These are phyloP conservation scores for Stenodera caucasica DNA, from an alignment of 2,888 invertebrate species.

Conservation along the genomic window DNA sequence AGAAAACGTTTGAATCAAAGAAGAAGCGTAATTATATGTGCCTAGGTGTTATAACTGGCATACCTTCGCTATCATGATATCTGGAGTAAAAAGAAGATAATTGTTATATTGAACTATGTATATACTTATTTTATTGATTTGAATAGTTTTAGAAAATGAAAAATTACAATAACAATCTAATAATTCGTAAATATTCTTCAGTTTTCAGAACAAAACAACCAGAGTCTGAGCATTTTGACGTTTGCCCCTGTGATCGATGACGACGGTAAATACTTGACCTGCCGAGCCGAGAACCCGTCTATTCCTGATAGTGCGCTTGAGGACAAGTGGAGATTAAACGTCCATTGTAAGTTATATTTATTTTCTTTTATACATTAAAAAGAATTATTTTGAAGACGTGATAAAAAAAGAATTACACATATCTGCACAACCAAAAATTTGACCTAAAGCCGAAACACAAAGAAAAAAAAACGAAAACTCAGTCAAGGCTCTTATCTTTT, in stretches of 20 bases:
- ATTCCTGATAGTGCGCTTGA: conserved; percentile 81
- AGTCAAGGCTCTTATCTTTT: conserved; percentile 7
- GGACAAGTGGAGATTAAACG: conserved; percentile 84
- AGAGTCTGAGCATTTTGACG: conserved; percentile 79
- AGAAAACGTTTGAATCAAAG: neutral
- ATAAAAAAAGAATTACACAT: conserved; percentile 1
- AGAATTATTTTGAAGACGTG: conserved; percentile 15
- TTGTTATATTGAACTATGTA: no score
- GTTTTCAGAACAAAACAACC: conserved; percentile 81
- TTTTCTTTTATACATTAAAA: conserved; percentile 9
- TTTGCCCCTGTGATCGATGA: conserved; percentile 83
- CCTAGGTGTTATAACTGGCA: neutral
- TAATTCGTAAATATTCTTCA: conserved; percentile 52
- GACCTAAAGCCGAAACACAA: neutral
- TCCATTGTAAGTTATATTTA: conserved; percentile 73
- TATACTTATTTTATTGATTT: no score
- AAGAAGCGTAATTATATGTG: neutral
- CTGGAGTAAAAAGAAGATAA: no score
- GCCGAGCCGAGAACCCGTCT: conserved; percentile 84
- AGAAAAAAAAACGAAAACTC: neutral
- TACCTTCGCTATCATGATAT: no score
- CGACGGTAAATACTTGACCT: conserved; percentile 86
- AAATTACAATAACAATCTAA: no score
- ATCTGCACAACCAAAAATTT: neutral
- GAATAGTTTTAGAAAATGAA: no score